Percentiles rank a stretch among this genome's conserved stretches.
Evolutionary conservation across 2,113 vertebrate genomes (phyloP).

Genomic region (Trogon melanurus): DNA sequence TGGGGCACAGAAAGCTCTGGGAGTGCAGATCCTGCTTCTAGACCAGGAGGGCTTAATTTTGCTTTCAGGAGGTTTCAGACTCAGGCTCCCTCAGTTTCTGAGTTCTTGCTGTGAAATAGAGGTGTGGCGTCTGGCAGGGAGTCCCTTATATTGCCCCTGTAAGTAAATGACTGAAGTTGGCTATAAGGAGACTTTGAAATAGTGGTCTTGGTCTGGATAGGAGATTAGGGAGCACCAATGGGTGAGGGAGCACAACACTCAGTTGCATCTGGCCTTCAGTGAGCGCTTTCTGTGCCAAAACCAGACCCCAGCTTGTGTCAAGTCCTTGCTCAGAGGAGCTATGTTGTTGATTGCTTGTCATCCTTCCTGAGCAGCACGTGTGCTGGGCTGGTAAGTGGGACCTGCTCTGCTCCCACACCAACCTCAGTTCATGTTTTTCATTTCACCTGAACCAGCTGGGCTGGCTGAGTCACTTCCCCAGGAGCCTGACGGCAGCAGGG

Average conservation of each 20-base stretch:
- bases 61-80: not conserved
- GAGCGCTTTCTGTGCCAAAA: not conserved
- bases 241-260: not conserved
- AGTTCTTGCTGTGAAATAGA: not conserved
- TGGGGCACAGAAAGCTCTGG: not conserved
- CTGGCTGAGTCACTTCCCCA: not conserved
- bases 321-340: not conserved
- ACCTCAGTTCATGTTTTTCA: not conserved
- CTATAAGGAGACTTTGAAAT: not conserved
- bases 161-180: not conserved
- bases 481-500: not conserved
- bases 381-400: not conserved
- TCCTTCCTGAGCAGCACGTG: not conserved
- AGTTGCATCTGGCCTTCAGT: not conserved
- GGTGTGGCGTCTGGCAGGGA: not conserved
- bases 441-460: not conserved
- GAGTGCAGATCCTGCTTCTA: not conserved
- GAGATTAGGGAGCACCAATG: not conserved
- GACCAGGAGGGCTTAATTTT: not conserved
- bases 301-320: not conserved
- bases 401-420: not conserved
- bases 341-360: not conserved
- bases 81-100: not conserved
- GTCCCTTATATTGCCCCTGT: not conserved
- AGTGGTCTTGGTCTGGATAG: not conserved